Base-by-base conservation (phyloP, 2,888 invertebrate species). In the Adineta ricciae region DNA sequence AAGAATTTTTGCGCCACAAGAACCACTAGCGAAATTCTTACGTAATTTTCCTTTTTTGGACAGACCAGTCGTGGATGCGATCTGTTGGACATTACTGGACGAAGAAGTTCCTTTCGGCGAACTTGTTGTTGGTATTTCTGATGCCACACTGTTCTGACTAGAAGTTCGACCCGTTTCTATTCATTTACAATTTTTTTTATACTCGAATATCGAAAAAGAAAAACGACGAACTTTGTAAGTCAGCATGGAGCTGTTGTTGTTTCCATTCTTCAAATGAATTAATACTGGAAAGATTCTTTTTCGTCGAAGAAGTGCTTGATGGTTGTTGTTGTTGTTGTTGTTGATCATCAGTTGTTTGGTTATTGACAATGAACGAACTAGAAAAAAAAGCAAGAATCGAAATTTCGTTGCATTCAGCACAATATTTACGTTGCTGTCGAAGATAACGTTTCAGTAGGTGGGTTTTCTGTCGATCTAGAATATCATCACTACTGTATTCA, bases 1-100 rank as follows among this genome's bases (percentile, higher is more conserved):
- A 4, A 97, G 93, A 50, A 99, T 93, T 92, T 99, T 99, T 0
- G 99, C 97, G 0, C 98, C 98, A 91, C 99, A 99, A 89, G 96
- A 96, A 8, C 94, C 94, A 0, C 96, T 95, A 2, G 98, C 98
- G 90, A 97, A 98, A 91, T 99, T 99, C 90, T 96, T 96, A 16
- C 83, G 78, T 11, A 78, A 14, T 78, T 78, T 78, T 0, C 21
- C 24, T 9, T 78, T 78, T 24, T 78, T 78, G 24, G 73, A 1
- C 21, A 8, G 27, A 56, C 56, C n/a, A 11, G 2, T 3, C 2
- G 27, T 56, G 11, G 64, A 64, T 32, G 32, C 3, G 1, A 27
- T 16, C 5, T 32, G 64, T 64, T 32, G 64, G 19, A 0, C 8
- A 41, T 24, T 38, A n/a, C 41, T 41, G 2, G 78, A 4, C 7